These are phyloP conservation scores for Vimba vimba DNA, from an alignment of 2,113 vertebrate genomes.

Conservation along the genomic window DNA sequence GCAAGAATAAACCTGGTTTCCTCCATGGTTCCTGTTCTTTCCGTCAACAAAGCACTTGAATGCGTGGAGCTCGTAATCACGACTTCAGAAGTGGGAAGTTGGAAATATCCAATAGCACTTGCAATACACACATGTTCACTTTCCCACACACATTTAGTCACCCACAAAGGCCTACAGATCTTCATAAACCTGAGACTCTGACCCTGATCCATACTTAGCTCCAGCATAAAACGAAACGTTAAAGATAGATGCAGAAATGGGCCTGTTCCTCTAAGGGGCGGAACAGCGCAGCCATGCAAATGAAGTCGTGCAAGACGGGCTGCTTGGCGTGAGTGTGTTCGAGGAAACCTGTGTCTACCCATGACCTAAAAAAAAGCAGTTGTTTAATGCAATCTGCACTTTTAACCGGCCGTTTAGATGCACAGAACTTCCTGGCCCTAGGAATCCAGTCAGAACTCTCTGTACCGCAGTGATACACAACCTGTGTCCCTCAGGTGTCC, in stretches of 20 bases:
- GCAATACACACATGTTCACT: neutral
- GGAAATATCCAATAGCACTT: no score
- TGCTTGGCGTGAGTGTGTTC: neutral
- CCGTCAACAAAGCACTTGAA: no score
- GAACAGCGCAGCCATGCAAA: slow-evolving; percentile 39
- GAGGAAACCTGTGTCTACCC: neutral
- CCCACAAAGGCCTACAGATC: slow-evolving; percentile 36
- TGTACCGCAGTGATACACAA: slow-evolving; percentile 20
- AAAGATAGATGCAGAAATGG: slow-evolving; percentile 74
- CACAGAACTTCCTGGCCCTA: neutral
- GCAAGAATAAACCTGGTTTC: no score
- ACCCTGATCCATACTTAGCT: slow-evolving; percentile 70
- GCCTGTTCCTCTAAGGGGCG: slow-evolving; percentile 69
- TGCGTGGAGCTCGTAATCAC: no score
- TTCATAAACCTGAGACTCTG: slow-evolving; percentile 41
- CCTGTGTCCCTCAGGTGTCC: slow-evolving; percentile 39
- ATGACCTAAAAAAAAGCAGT: slow-evolving; percentile 1
- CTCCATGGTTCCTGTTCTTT: no score
- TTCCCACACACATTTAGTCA: slow-evolving; percentile 1
- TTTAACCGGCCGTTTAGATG: neutral
- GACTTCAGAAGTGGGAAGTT: no score
- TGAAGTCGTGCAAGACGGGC: neutral
- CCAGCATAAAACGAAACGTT: slow-evolving; percentile 59
- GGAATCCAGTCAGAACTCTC: slow-evolving; percentile 10
- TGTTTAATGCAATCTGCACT: neutral